A percentile compares a stretch with the other conserved stretches of the same genome.
Conservation (phyloP, 2,888 invertebrate genomes). For the Metellina segmentata region DNA sequence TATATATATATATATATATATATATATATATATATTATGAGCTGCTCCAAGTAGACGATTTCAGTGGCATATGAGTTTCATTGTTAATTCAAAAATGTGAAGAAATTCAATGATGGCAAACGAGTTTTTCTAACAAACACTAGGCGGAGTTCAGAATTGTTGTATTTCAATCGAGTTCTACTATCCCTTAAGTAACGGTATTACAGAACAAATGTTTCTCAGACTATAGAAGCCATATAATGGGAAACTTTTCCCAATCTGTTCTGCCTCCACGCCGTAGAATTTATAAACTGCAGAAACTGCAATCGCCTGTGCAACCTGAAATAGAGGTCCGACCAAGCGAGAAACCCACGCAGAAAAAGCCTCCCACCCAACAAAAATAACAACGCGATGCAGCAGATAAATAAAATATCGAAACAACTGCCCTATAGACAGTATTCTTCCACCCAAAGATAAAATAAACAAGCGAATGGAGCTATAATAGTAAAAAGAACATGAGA, state of each 20-base stretch:
- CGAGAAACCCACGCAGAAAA: background rate
- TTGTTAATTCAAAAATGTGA: background rate
- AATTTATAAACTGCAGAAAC: constrained; percentile 19
- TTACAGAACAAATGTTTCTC: background rate
- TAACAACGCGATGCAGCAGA: constrained; percentile 3
- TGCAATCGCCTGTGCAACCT: background rate
- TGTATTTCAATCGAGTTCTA: background rate
- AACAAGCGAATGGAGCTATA: constrained; percentile 45
- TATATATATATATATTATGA: no score
- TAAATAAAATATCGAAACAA: constrained; percentile 7
- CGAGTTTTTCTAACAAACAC: no score
- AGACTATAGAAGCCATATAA: background rate
- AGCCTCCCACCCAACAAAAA: constrained; percentile 2
- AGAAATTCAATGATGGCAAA: background rate
- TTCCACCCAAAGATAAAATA: constrained; percentile 33
- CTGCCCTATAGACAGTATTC: background rate
- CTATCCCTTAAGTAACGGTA: background rate
- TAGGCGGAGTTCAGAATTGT: background rate
- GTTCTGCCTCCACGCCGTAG: background rate
- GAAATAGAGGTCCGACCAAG: background rate
- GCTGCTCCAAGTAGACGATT: no score
- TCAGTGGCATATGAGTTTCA: background rate
- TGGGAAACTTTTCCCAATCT: constrained; percentile 18
- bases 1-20: no score
- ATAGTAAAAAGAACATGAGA: constrained; percentile 27